Percentiles rank a stretch among this genome's conserved stretches.
Conservation (phyloP, 2,888 invertebrate species). For the Papilio demoleus region DNA sequence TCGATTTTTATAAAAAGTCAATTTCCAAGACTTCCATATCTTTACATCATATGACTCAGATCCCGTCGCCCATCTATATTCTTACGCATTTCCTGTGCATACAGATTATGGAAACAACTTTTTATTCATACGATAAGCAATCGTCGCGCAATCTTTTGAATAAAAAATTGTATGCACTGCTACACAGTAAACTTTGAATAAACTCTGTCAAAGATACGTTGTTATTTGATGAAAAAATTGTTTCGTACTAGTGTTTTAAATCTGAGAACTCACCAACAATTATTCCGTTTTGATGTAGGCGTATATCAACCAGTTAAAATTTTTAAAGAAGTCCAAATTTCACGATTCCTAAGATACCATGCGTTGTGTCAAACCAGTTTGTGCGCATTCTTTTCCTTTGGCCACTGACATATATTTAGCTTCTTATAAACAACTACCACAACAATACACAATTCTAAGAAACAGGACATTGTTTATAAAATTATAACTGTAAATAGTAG, state of each 20-base stretch:
- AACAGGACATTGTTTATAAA: constrained; percentile 39
- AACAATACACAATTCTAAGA: constrained; percentile 11
- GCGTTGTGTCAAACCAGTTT: constrained; percentile 56
- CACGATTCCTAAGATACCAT: constrained; percentile 48
- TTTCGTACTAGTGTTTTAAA: not conserved
- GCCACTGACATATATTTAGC: constrained; percentile 56
- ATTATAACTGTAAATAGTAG: constrained; percentile 10
- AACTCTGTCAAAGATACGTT: not conserved
- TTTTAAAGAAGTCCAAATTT: constrained; percentile 14
- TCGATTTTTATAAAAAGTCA: not conserved
- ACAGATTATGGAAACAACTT: constrained; percentile 41
- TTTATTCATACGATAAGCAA: constrained; percentile 43
- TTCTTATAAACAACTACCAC: constrained; percentile 5
- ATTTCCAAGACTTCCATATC: not conserved
- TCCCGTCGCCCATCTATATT: constrained; percentile 46
- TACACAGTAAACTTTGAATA: not conserved
- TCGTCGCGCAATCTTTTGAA: constrained; percentile 33
- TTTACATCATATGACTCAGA: constrained; percentile 39
- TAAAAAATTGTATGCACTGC: constrained; percentile 39
- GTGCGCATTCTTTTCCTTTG: constrained; percentile 53
- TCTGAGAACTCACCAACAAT: not conserved
- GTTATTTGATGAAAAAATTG: not conserved
- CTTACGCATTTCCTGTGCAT: constrained; percentile 40
- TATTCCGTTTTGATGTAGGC: constrained; percentile 37
- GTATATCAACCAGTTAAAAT: not conserved